These are phyloP conservation scores for Morpho helenor DNA, from an alignment of 2,888 invertebrate genomes.

Conservation along the genomic window DNA sequence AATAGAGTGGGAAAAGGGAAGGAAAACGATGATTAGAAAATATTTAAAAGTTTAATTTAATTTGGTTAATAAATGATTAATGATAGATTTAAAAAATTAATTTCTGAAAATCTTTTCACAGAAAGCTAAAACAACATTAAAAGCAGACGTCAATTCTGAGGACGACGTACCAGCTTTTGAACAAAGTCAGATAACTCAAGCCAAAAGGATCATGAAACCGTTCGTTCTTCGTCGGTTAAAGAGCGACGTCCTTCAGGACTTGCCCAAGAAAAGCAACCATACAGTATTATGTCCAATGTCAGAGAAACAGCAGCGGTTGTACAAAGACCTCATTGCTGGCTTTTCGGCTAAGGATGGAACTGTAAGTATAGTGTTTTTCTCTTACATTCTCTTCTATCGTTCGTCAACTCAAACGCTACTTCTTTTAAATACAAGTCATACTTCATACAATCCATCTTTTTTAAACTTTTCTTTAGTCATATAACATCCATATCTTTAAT, in stretches of 20 bases:
- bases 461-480: too few relatives aligned
- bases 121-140: constrained; percentile 79
- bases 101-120: constrained; percentile 26
- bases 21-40: too few relatives aligned
- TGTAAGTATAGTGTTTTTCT: constrained; percentile 47
- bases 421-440: too few relatives aligned
- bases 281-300: constrained; percentile 83
- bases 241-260: constrained; percentile 89
- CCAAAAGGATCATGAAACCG: constrained; percentile 97
- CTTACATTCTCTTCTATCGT: too few relatives aligned
- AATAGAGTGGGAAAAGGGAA: too few relatives aligned
- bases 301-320: constrained; percentile 85
- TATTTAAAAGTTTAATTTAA: too few relatives aligned
- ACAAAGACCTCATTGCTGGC: constrained; percentile 84
- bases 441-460: too few relatives aligned
- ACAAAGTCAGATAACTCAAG: constrained; percentile 92
- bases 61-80: too few relatives aligned
- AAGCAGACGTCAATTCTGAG: constrained; percentile 57
- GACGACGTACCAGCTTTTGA: constrained; percentile 89
- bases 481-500: too few relatives aligned
- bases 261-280: constrained; percentile 90
- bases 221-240: constrained; percentile 95
- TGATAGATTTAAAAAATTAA: too few relatives aligned
- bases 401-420: neutral
- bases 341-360: constrained; percentile 82